Percentiles rank a stretch among this genome's conserved stretches.
Conservation (phyloP, 2,888 invertebrate genomes). For the Lepidonotus clava region DNA sequence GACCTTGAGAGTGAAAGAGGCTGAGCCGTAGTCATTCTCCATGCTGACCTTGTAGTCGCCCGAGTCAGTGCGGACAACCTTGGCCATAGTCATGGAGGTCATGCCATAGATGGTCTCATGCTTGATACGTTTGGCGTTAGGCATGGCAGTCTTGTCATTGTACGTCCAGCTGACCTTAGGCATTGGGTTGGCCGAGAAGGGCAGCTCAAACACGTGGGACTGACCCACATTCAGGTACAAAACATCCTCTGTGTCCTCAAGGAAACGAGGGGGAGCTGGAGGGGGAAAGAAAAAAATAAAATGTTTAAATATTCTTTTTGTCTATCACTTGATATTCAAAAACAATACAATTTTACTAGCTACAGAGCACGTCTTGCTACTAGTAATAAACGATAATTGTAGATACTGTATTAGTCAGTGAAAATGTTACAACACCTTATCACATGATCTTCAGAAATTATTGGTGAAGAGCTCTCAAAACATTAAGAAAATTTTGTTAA, state of each 20-base stretch:
- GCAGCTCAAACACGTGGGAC: slow-evolving; percentile 64
- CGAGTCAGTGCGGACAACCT: slow-evolving; percentile 60
- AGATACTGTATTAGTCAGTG: too few species aligned
- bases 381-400: too few species aligned
- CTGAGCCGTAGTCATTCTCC: slow-evolving; percentile 93
- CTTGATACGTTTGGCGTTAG: slow-evolving; percentile 60
- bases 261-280: slow-evolving; percentile 64
- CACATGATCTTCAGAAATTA: too few species aligned
- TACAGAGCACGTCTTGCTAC: too few species aligned
- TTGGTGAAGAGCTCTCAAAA: too few species aligned
- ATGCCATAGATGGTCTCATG: slow-evolving; percentile 62
- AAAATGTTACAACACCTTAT: too few species aligned
- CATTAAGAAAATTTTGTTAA: too few species aligned
- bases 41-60: slow-evolving; percentile 68
- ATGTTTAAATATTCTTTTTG: too few species aligned
- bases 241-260: slow-evolving; percentile 61
- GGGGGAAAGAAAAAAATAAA: too few species aligned
- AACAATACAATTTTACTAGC: too few species aligned
- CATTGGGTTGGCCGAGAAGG: slow-evolving; percentile 61
- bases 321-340: too few species aligned
- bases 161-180: slow-evolving; percentile 60
- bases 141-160: slow-evolving; percentile 53
- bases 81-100: slow-evolving; percentile 62
- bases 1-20: slow-evolving; percentile 75
- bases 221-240: slow-evolving; percentile 65